Percentiles rank a stretch among this genome's conserved stretches.
phyloP scores from a whole-genome alignment of 2,888 invertebrate species.

The Drosophila niveifrons region DNA sequence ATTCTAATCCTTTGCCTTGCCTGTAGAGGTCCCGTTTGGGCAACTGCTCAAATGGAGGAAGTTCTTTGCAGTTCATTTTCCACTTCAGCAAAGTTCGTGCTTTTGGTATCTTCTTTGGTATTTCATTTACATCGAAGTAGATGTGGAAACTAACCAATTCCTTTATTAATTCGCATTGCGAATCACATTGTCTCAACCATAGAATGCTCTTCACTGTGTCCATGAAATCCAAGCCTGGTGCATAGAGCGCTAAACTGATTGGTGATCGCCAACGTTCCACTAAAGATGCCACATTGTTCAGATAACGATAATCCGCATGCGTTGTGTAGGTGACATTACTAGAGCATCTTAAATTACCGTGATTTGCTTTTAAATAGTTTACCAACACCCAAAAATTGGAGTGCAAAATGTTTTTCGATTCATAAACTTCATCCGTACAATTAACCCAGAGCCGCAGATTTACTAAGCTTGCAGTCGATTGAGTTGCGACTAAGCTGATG shows the following conservation, averaged over 20 bases:
- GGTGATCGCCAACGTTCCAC: slow-evolving; percentile 90
- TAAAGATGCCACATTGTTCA: slow-evolving; percentile 77
- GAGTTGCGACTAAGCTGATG: neutral
- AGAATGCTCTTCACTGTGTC: slow-evolving; percentile 87
- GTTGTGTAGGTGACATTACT: slow-evolving; percentile 45
- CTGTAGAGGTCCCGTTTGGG: slow-evolving; percentile 84
- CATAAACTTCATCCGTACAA: slow-evolving; percentile 75
- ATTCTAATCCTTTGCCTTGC: slow-evolving; percentile 88
- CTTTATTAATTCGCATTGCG: slow-evolving; percentile 85
- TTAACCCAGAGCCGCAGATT: slow-evolving; percentile 7
- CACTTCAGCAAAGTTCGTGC: slow-evolving; percentile 40
- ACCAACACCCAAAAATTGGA: slow-evolving; percentile 38
- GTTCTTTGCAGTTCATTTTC: slow-evolving; percentile 50
- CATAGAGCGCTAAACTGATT: slow-evolving; percentile 88
- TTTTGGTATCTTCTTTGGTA: slow-evolving; percentile 84
- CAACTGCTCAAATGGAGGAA: slow-evolving; percentile 46
- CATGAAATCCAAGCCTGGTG: slow-evolving; percentile 88
- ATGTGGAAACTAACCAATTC: slow-evolving; percentile 88
- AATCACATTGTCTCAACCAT: slow-evolving; percentile 87
- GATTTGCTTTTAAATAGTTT: slow-evolving; percentile 48
- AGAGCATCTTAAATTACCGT: slow-evolving; percentile 36
- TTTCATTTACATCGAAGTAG: slow-evolving; percentile 87
- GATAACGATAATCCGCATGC: slow-evolving; percentile 55
- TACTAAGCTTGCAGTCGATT: neutral
- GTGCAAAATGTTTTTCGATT: slow-evolving; percentile 4